Percentiles rank a stretch among this genome's conserved stretches.
phyloP scores from a whole-genome alignment of 2,113 vertebrate species.

The Hippocampus guttulatus region DNA sequence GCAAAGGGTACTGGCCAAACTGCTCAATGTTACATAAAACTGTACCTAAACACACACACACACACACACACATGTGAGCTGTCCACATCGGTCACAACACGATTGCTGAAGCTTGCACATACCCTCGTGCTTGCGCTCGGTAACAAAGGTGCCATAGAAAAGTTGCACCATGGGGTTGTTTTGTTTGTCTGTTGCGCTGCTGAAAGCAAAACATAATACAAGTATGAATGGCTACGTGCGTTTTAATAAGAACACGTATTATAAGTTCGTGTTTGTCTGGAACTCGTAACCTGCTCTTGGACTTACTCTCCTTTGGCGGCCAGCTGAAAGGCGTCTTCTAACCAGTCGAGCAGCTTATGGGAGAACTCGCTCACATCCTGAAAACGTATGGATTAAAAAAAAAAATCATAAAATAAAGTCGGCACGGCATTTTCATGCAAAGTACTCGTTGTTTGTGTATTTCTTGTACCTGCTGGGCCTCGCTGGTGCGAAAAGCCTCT shows the following conservation, averaged over 20 bases:
- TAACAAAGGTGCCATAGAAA: slow-evolving; percentile 93
- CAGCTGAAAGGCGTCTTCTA: slow-evolving; percentile 93
- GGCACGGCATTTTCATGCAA: background rate
- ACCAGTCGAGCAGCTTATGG: slow-evolving; percentile 95
- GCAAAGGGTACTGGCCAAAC: slow-evolving; percentile 96
- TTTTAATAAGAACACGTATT: too few relatives aligned
- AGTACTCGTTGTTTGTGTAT: fast-evolving
- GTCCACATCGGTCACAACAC: background rate
- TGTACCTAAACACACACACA: slow-evolving; percentile 70
- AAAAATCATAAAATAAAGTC: background rate
- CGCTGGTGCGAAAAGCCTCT: slow-evolving; percentile 83
- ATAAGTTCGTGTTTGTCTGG: background rate
- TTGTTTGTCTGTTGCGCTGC: slow-evolving; percentile 79
- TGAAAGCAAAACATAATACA: slow-evolving; percentile 40
- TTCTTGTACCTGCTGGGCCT: slow-evolving; percentile 88
- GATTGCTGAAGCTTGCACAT: background rate
- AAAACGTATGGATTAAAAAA: slow-evolving; percentile 24
- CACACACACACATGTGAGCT: background rate
- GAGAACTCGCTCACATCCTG: slow-evolving; percentile 98
- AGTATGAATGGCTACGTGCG: too few relatives aligned
- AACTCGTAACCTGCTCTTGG: slow-evolving; percentile 12
- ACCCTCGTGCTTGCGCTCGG: slow-evolving; percentile 89
- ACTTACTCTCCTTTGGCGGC: slow-evolving; percentile 84
- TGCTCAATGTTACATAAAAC: slow-evolving; percentile 87
- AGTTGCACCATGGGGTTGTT: slow-evolving; percentile 97